Evolutionary conservation across 2,113 vertebrate species (phyloP).

Genomic region (Synodontis membranacea): DNA sequence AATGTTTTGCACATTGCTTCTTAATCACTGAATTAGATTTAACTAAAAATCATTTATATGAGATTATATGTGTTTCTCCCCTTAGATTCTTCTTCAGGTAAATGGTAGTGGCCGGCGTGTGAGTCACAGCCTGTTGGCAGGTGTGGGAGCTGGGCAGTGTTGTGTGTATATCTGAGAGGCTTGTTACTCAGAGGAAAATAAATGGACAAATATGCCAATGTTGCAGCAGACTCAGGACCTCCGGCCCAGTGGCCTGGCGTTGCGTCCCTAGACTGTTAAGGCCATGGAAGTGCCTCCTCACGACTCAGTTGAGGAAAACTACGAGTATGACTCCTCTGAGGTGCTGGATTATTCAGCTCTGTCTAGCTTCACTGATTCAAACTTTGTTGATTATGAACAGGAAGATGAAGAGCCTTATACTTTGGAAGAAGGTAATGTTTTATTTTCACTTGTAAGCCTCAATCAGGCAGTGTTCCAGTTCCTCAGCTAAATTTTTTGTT

Average conservation of each 20-base stretch:
- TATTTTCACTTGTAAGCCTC: background rate
- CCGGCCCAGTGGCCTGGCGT: background rate
- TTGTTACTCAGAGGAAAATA: constrained; percentile 1
- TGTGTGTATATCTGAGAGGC: constrained; percentile 9
- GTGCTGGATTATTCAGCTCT: constrained; percentile 36
- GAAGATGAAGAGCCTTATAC: constrained; percentile 62
- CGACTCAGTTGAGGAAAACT: constrained; percentile 70
- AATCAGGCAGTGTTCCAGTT: background rate
- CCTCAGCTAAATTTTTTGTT: background rate
- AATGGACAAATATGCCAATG: background rate
- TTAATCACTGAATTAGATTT: background rate
- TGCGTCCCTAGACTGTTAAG: constrained; percentile 50
- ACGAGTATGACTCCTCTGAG: constrained; percentile 68
- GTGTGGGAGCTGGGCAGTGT: constrained; percentile 31
- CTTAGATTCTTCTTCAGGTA: background rate
- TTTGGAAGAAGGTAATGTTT: constrained; percentile 78
- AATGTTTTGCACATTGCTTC: background rate
- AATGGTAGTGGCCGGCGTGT: constrained; percentile 14
- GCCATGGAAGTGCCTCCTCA: constrained; percentile 72
- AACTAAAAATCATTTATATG: background rate
- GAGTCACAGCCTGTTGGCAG: constrained; percentile 36
- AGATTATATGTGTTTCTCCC: background rate
- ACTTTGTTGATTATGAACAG: background rate
- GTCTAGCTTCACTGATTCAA: constrained; percentile 54
- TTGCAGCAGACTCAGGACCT: constrained; percentile 35